These are phyloP conservation scores for Microcebus lehilahytsara DNA, from an alignment of 2,113 vertebrate genomes.

Conservation along the genomic window DNA sequence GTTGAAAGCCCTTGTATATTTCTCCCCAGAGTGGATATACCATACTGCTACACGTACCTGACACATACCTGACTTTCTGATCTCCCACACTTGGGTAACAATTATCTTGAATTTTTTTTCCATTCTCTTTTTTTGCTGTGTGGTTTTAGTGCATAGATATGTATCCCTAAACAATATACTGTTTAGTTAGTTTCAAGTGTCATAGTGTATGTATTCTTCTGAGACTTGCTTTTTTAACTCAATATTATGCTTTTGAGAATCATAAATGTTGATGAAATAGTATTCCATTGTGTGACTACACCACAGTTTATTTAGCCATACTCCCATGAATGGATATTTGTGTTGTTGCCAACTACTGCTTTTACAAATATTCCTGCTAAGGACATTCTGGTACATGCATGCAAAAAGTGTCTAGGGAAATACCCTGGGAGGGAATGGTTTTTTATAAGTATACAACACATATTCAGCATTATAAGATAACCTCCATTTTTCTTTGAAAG, in stretches of 20 bases:
- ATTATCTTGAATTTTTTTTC: not conserved
- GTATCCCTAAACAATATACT: not conserved
- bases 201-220: not conserved
- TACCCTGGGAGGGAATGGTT: not conserved
- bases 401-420: not conserved
- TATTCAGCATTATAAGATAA: not conserved
- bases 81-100: not conserved
- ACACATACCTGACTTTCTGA: not conserved
- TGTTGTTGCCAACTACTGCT: not conserved
- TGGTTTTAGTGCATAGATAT: not conserved
- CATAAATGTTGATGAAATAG: not conserved
- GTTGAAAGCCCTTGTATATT: not conserved
- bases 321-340: not conserved
- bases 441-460: not conserved
- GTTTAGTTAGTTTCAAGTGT: not conserved
- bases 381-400: not conserved
- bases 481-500: not conserved
- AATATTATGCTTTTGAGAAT: not conserved
- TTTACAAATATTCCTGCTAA: not conserved
- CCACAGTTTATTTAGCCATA: not conserved
- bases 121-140: not conserved
- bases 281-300: not conserved
- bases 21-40: not conserved
- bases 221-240: not conserved
- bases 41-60: not conserved